Base-by-base conservation (phyloP, 2,888 invertebrate genomes). In the Chrysolina oricalcia region DNA sequence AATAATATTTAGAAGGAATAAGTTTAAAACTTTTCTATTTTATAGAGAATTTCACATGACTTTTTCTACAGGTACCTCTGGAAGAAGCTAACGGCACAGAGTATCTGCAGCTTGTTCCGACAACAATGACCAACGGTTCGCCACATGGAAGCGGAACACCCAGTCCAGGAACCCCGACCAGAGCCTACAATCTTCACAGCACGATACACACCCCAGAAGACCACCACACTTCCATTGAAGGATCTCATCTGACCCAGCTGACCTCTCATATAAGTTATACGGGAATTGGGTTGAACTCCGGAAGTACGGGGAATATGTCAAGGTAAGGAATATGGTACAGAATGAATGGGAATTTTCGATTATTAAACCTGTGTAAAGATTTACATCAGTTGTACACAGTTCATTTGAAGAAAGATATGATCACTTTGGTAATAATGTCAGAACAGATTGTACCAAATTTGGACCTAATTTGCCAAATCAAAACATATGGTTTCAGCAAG, bases 221-320 rank as follows among this genome's bases (percentile, higher is more conserved):
- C 40, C 86, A 85, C 53, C 84, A 76, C 70, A 77, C 70, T 65
- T 78, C 77, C n/a, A 80, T 84, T 46, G 86, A 84, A 69, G 81
- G 82, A 13, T 84, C 86, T 6, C 87, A 88, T 75, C 80, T 88
- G 10, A 88, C 88, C 4, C 88, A 87, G 71, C 83, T 88, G 35
- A 87, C 88, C 59, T 87, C 83, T 73, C 88, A 88, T 72, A 88
- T 88, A 65, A 87, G 86, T 75, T 88, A 87, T 71, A 83, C 87
- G 9, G 87, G 86, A 13, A 83, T 80, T 13, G 74, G 77, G 40
- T 76, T 81, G 53, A 64, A 76, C 35, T 77, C 76, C 10, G 75
- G 75, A 3, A 71, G 69, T 17, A 65, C 63, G 9, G 79, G 73
- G 66, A 70, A 64, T 53, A 72, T 75, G 65, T 65, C 72, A 66